A percentile compares a stretch with the other conserved stretches of the same genome.
phyloP scores from a whole-genome alignment of 2,113 vertebrate species.

The Amphiprion ocellaris region DNA sequence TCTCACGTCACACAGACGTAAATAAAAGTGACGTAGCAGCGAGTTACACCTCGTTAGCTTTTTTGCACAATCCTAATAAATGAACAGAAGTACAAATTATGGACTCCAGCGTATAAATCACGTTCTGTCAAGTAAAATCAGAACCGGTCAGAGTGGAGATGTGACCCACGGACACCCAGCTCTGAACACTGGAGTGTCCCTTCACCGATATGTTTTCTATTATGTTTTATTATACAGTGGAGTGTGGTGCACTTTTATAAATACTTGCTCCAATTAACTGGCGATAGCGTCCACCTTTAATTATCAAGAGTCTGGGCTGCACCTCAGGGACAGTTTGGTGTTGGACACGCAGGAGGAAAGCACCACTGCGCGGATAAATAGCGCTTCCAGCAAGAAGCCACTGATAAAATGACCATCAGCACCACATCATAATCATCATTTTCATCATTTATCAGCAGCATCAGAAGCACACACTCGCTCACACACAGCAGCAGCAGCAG shows the following conservation, averaged over 20 bases:
- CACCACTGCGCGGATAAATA: conserved; percentile 56
- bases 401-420: conserved; percentile 62
- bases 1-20: conserved; percentile 87
- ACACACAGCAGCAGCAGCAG: conserved; percentile 1
- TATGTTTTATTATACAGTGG: no score
- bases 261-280: conserved; percentile 21
- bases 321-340: conserved; percentile 51
- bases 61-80: conserved; percentile 88
- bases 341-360: conserved; percentile 33
- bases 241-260: background rate
- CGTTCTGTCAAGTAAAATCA: conserved; percentile 95
- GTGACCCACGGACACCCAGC: conserved; percentile 85
- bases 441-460: conserved; percentile 64
- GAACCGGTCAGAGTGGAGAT: conserved; percentile 81
- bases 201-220: background rate
- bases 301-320: conserved; percentile 42
- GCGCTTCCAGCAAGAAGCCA: conserved; percentile 47
- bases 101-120: conserved; percentile 88
- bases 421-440: conserved; percentile 67
- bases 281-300: conserved; percentile 26
- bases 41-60: conserved; percentile 94
- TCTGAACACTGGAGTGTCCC: conserved; percentile 1
- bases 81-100: conserved; percentile 92
- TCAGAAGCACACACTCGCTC: conserved; percentile 23
- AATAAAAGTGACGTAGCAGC: conserved; percentile 92